Base-by-base conservation (phyloP, 2,113 vertebrate genomes). In the Rattus norvegicus region DNA sequence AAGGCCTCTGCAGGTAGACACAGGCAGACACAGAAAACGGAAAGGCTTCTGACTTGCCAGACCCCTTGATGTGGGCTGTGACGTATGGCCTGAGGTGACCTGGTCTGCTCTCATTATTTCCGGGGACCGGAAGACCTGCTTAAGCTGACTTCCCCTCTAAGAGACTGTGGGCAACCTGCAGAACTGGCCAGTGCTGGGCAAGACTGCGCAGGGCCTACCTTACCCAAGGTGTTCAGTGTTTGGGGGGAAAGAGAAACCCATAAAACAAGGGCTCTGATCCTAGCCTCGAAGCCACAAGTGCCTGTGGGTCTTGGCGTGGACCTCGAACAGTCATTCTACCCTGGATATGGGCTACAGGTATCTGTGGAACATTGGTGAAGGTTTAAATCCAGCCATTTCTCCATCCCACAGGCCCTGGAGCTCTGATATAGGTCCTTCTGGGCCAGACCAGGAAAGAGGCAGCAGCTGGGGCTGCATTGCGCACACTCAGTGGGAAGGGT, bases 61-160 rank as follows among this genome's bases (percentile, higher is more conserved):
- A 69, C 70, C 95, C 72, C 89, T 97, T 94, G 94, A 97, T 97
- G 97, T 98, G 97, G 97, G 81, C 86, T 91, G 91, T 93, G 93
- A 97, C 47, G 49, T 90, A 92, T 5, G 47, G 70, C 19, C 63
- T 19, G 24, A 90, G 75, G 89, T 77, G 70, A 83, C 49, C 86
- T 94, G 94, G 89, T 94, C 96, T 70, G 96, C 54, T 76, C 70
- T 91, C 81, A 28, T 87, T 65, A 30, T 94, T 96, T 97, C 97
- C 83, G 70, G 89, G 72, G 94, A 33, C 96, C 91, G 87, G 97
- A 98, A 98, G 93, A 70, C 92, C 92, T 93, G 59, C 96, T 61
- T 8, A 69, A 36, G 80, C 94, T 81, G 76, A 96, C 86, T 97
- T 97, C 95, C 95, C 92, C 85, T 96, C 65, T 33, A 61, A n/a